phyloP scores from a whole-genome alignment of 2,888 invertebrate species.

The Stenurella melanura region DNA sequence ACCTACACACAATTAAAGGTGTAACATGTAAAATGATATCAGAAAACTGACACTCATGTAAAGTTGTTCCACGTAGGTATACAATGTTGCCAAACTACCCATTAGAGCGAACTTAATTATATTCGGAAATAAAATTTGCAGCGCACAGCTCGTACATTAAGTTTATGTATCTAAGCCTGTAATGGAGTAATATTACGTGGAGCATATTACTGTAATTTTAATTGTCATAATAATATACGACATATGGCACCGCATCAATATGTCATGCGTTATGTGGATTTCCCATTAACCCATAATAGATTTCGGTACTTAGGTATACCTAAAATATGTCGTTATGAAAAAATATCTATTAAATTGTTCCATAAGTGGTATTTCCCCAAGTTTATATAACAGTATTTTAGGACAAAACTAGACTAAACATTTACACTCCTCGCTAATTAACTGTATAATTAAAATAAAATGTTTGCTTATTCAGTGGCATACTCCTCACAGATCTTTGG shows the following conservation, averaged over 20 bases:
- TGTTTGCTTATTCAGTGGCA: no score
- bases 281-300: constrained; percentile 7
- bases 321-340: no score
- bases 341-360: no score
- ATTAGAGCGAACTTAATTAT: constrained; percentile 22
- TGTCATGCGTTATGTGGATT: constrained; percentile 13
- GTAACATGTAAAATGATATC: neutral
- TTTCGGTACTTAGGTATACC: neutral
- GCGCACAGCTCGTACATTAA: constrained; percentile 16
- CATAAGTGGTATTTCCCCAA: no score
- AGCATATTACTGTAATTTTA: constrained; percentile 15
- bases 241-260: constrained; percentile 1
- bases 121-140: constrained; percentile 30
- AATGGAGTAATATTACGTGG: constrained; percentile 13
- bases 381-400: no score
- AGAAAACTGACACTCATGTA: neutral
- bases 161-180: constrained; percentile 24
- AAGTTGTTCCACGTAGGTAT: neutral
- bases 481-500: no score
- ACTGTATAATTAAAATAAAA: no score
- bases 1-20: neutral
- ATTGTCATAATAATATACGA: constrained; percentile 19
- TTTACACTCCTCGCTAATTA: no score
- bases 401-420: no score
- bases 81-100: constrained; percentile 33